Evolutionary conservation across 2,113 vertebrate genomes (phyloP), one percentile per base, ranked within the genome.

Genomic region (Crotalus helleri): DNA sequence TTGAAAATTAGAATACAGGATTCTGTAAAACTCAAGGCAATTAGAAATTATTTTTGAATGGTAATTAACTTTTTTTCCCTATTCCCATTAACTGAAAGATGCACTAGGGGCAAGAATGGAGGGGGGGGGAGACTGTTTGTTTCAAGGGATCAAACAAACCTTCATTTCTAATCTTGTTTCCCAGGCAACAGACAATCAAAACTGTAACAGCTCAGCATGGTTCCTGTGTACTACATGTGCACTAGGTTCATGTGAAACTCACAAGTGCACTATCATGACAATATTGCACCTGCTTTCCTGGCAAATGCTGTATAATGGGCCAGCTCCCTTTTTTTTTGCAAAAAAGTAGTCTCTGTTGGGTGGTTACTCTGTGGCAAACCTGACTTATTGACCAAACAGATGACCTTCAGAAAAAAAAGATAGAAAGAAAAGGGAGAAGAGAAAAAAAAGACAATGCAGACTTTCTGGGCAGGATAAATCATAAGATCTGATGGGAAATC

Each of bases 401-500:
- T 95, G 96, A 93, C 91, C 92, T 74, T 92, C 74, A 4, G 33
- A 1, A 17, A 23, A 91, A 13, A 46, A n/a, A 19, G 15, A n/a
- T 6, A 24, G 2, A 49, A 29, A 29, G 15, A 53, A 8, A 33
- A 54, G 15, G 21, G 23, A 44, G 85, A n/a, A 44, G 13, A 23
- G 21, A 55, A 51, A 12, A 46, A 88, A 53, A 49, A 33, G 21
- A 12, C 46, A 61, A 93, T 92, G 92, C 64, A 93, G 95, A 95
- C 33, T 94, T 96, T 95, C 95, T 95, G 96, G 95, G 95, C 95
- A 97, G 92, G 95, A 94, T 95, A 96, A 97, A 97, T 93, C 92
- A 94, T 93, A 96, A 97, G 96, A 98, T 98, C 97, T 97, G 96
- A 97, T 98, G 97, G 4, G 96, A 97, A 98, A 97, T 96, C 95